These are phyloP conservation scores for Brachypodius melanocephalos DNA, from an alignment of 2,113 vertebrate genomes.

Conservation along the genomic window DNA sequence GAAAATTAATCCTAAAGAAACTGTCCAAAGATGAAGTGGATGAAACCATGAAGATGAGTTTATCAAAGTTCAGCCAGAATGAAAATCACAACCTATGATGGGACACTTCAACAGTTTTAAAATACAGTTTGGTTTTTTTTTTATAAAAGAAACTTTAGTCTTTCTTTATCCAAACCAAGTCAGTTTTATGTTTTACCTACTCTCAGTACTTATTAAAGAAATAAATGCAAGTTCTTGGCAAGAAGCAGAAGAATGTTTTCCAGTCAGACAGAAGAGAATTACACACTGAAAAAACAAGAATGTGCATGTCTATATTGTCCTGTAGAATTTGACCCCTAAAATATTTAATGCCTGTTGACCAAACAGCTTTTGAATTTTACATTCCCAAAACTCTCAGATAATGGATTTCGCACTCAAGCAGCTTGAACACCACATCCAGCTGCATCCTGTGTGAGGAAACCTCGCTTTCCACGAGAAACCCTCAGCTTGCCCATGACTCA, in stretches of 20 bases:
- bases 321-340: background rate
- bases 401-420: background rate
- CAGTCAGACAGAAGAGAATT: background rate
- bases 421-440: background rate
- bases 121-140: background rate
- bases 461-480: background rate
- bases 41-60: slow-evolving; percentile 59
- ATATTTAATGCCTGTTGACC: background rate
- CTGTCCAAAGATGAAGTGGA: slow-evolving; percentile 43
- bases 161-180: background rate
- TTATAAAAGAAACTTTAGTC: background rate
- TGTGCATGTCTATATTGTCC: fast-evolving
- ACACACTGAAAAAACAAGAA: background rate
- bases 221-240: background rate
- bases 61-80: background rate
- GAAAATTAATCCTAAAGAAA: slow-evolving; percentile 69
- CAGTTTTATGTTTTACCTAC: background rate
- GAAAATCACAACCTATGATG: background rate
- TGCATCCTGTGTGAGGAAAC: background rate
- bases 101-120: background rate
- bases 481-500: background rate
- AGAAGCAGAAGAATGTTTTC: background rate
- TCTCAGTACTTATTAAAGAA: background rate
- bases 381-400: background rate
- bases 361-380: background rate